Conservation (phyloP, 1,140 invertebrate species). For the Anthonomus grandis region DNA sequence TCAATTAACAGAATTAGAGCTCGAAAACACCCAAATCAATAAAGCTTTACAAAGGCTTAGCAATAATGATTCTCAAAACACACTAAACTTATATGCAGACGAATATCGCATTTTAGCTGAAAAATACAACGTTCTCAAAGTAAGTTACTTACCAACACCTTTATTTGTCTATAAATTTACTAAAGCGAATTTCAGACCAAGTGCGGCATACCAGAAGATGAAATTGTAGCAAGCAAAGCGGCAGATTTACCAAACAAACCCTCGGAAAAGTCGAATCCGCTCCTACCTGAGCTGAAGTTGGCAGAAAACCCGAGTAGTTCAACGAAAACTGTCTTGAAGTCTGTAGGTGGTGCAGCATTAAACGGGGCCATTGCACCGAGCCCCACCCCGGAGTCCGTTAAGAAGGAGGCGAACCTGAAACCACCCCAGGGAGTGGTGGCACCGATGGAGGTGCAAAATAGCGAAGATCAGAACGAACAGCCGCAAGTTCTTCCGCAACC, state of each 20-base stretch:
- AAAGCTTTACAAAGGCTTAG: neutral
- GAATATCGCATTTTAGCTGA: constrained; percentile 9
- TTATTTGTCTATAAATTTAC: neutral
- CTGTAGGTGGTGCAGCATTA: constrained; percentile 22
- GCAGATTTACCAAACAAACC: constrained; percentile 23
- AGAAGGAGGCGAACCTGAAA: constrained; percentile 20
- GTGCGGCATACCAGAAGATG: constrained; percentile 5
- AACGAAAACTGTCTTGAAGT: constrained; percentile 27
- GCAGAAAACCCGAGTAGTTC: constrained; percentile 28
- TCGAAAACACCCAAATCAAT: constrained; percentile 29
- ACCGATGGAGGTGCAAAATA: constrained; percentile 32
- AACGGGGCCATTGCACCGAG: constrained; percentile 36
- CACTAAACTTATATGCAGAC: constrained; percentile 11
- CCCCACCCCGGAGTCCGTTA: constrained; percentile 34
- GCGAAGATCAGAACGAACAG: constrained; percentile 32
- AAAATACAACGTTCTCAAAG: constrained; percentile 9
- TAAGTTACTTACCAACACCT: neutral
- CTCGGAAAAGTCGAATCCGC: constrained; percentile 23
- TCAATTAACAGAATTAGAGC: constrained; percentile 26
- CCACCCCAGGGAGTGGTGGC: constrained; percentile 40
- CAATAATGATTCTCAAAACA: constrained; percentile 15
- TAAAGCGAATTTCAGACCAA: constrained; percentile 25
- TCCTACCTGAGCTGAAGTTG: constrained; percentile 12
- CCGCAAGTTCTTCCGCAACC: too few relatives aligned
- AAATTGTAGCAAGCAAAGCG: neutral